Base-by-base conservation (phyloP, 2,888 invertebrate species). In the Nemoura dubitans region DNA sequence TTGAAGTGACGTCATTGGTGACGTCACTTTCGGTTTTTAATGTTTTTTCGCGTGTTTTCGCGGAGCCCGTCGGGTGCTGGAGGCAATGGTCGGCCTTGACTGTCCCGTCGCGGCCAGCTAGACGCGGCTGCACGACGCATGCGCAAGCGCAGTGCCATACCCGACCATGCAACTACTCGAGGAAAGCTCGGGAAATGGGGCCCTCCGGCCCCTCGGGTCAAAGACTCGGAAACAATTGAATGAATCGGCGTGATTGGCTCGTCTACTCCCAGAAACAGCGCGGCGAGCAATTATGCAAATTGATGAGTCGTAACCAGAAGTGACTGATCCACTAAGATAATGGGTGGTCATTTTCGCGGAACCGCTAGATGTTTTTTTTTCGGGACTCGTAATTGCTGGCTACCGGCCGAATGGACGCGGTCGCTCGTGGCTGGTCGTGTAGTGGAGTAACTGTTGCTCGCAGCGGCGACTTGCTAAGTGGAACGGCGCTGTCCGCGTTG, bases 1-100 rank as follows among this genome's bases (percentile, higher is more conserved):
- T 80, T 25, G 25, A 27, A 26, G 28, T 84, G 84, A 84, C 84
- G 84, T 84, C 84, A 76, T 2, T 16, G 30, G 28, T 59, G 84
- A 84, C 84, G 84, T 84, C 59, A 84, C 25, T 7, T 27, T 42
- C 59, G 59, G 28, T 76, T 84, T 84, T 84, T 76, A 26, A 76
- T 27, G 84, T 59, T 59, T 84, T 84, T 84, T 84, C 59, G 1
- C 27, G 1, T 2, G 27, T 25, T 43, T 84, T 84, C 16, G n/a
- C 82, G 30, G 43, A 83, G 42, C 42, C 26, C 42, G 42, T 42
- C 28, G 26, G 84, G 16, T 7, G 84, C 84, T 84, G 21, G 76
- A 84, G 84, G 84, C 84, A 84, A 84, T 21, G 84, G 14, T 76
- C 84, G 84, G 76, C 84, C 76, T 84, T 84, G 84, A 84, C 84